Percentiles rank a stretch among this genome's conserved stretches.
These are phyloP conservation scores for Suricata suricatta DNA, from an alignment of 2,113 vertebrate species.

Conservation along the genomic window DNA sequence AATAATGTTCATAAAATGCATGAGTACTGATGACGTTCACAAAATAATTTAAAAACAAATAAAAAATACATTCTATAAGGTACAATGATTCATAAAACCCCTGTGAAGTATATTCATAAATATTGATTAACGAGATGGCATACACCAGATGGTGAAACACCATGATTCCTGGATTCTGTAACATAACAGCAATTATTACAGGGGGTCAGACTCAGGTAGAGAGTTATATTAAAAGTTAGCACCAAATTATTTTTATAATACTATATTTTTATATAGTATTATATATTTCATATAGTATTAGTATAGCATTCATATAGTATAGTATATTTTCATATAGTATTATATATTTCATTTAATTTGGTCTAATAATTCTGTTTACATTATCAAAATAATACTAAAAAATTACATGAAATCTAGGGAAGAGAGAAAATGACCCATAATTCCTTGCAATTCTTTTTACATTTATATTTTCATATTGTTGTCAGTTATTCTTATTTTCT, in stretches of 20 bases:
- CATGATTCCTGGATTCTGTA: conserved; percentile 17
- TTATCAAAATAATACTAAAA: background rate
- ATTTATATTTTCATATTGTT: background rate
- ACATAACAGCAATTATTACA: background rate
- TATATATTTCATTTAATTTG: background rate
- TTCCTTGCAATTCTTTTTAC: background rate
- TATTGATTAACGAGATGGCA: conserved; percentile 65
- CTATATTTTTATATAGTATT: background rate
- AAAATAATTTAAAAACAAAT: conserved; percentile 41
- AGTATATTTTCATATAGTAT: too few species aligned
- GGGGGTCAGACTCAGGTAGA: background rate
- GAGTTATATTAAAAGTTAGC: background rate
- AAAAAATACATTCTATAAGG: background rate
- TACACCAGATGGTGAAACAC: conserved; percentile 61
- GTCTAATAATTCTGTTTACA: background rate
- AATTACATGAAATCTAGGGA: background rate
- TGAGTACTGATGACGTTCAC: background rate
- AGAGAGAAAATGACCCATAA: background rate
- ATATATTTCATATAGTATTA: background rate
- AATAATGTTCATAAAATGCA: background rate
- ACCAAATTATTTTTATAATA: background rate
- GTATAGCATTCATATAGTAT: too few species aligned
- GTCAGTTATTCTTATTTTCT: background rate
- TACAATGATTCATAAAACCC: conserved; percentile 36
- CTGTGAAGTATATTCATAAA: conserved; percentile 63